phyloP scores from a whole-genome alignment of 2,797 vertebrate genomes.

The Huso huso region DNA sequence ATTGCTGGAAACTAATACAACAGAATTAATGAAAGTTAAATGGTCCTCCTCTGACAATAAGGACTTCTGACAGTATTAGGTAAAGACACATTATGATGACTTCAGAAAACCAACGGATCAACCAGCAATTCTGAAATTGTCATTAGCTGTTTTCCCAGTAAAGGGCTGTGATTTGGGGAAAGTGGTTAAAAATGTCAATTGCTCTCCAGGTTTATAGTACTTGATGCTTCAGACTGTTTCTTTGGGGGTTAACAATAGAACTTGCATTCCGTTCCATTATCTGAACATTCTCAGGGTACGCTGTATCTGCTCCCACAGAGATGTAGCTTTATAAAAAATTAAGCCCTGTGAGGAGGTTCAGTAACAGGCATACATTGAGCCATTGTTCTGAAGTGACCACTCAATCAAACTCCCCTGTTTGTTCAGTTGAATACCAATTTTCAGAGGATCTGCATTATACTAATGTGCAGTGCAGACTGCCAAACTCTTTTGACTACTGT shows the following conservation, averaged over 20 bases:
- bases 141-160: neutral
- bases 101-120: neutral
- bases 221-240: neutral
- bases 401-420: neutral
- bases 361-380: neutral
- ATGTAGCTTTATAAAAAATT: neutral
- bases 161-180: neutral
- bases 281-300: neutral
- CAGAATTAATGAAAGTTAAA: neutral
- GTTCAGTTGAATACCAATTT: no score
- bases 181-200: neutral
- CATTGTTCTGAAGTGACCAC: neutral
- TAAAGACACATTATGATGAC: conserved; percentile 1
- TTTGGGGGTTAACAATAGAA: neutral
- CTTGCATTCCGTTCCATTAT: neutral
- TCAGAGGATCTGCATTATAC: no score
- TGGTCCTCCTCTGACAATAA: neutral
- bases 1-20: neutral
- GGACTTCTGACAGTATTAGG: neutral
- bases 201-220: neutral
- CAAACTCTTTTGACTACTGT: neutral
- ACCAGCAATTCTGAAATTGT: neutral
- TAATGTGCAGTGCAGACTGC: no score
- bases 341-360: no score
- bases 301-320: neutral